Evolutionary conservation across 2,113 vertebrate genomes (phyloP), one percentile per base, ranked within the genome.

Genomic region (Anhinga anhinga): DNA sequence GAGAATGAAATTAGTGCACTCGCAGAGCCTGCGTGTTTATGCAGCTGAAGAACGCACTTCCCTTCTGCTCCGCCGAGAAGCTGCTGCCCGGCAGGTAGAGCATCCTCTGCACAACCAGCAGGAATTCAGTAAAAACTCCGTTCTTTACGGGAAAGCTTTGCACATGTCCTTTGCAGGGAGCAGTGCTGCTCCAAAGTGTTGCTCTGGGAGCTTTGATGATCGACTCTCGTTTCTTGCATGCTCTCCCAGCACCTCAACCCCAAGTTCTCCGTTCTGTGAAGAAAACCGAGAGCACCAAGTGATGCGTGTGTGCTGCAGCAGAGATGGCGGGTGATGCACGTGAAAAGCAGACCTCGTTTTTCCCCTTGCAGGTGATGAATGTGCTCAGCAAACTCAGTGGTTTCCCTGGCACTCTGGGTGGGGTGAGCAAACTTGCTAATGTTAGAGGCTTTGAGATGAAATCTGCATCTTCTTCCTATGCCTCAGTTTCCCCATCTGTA

Each of bases 211-310:
- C 1, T 27, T 2, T 11, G n/a, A 1, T 7, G 29, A 7, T 1
- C 2, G 1, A 1, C 4, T 34, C n/a, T 3, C 2, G 9, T 7
- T 38, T 0, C 1, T 4, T 0, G 21, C 0, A 7, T 13, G 47
- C 4, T 52, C 58, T 63, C 42, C 15, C 21, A 23, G 70, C 15
- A 6, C 4, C 71, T 7, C 58, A 23, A 3, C 25, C 45, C 42
- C 2, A 2, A 14, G 63, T 2, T 34, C 40, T 34, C 3, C 30
- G 45, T 23, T 61, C 55, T 21, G 40, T 6, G 42, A 19, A 26
- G 36, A 18, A 21, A 7, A 5, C 66, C 7, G 3, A 21, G 40
- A 50, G 63, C 49, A 8, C 23, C 12, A 0, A 30, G 25, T 2
- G 9, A 5, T 4, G 63, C 13, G 8, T 2, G 25, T 0, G 70